Conservation (phyloP, 1,140 invertebrate genomes). For the Amphibalanus amphitrite region DNA sequence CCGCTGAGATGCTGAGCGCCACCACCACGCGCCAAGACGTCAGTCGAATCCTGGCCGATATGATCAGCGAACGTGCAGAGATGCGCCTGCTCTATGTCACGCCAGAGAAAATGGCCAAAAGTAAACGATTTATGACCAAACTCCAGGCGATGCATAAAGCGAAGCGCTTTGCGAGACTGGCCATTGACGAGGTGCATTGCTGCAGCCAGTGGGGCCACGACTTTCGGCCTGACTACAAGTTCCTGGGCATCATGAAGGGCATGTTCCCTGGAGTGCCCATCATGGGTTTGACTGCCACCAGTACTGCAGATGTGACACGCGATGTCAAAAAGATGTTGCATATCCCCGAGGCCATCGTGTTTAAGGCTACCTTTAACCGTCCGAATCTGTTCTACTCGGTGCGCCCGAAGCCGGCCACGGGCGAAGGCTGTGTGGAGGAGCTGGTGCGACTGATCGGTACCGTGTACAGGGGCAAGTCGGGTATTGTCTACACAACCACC, state of each 20-base stretch:
- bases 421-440: slow-evolving; percentile 21
- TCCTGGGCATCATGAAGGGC: slow-evolving; percentile 57
- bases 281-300: slow-evolving; percentile 78
- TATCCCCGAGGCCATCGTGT: slow-evolving; percentile 54
- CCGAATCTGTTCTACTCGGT: slow-evolving; percentile 73
- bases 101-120: slow-evolving; percentile 81
- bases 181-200: slow-evolving; percentile 91
- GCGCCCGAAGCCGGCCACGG: slow-evolving; percentile 18
- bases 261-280: slow-evolving; percentile 75
- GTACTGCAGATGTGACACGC: slow-evolving; percentile 54
- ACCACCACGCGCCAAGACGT: slow-evolving; percentile 14
- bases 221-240: slow-evolving; percentile 79
- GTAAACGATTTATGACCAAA: slow-evolving; percentile 69
- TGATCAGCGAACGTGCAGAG: slow-evolving; percentile 22
- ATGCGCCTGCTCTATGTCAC: slow-evolving; percentile 66
- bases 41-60: slow-evolving; percentile 16
- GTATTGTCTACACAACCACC: slow-evolving; percentile 78
- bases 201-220: slow-evolving; percentile 93
- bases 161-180: slow-evolving; percentile 53
- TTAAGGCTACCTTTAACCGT: slow-evolving; percentile 74
- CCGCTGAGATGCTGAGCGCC: slow-evolving; percentile 16
- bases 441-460: slow-evolving; percentile 42
- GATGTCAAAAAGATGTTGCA: slow-evolving; percentile 78
- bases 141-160: slow-evolving; percentile 62
- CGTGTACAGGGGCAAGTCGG: slow-evolving; percentile 45